Evolutionary conservation across 2,797 vertebrate species (phyloP).

Genomic region (Sebastes diaconus): DNA sequence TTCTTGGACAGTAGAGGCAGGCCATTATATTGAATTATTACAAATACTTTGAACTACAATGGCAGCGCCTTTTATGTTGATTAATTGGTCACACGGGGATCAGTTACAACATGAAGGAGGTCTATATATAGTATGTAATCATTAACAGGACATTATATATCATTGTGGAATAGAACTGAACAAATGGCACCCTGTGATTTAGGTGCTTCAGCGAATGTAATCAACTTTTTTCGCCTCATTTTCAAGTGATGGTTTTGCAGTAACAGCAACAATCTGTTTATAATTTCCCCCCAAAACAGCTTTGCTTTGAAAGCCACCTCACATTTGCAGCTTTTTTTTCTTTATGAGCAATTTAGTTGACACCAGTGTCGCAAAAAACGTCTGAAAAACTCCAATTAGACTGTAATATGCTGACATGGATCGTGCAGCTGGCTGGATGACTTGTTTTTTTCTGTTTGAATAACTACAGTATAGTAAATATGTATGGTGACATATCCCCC

Average conservation of each 20-base stretch:
- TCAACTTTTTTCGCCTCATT: constrained; percentile 12
- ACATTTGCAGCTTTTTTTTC: neutral
- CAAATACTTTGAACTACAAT: constrained; percentile 74
- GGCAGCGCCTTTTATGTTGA: constrained; percentile 63
- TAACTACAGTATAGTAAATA: constrained; percentile 47
- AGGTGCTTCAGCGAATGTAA: constrained; percentile 7
- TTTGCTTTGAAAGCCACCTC: constrained; percentile 28
- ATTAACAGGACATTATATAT: constrained; percentile 49
- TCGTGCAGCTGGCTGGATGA: constrained; percentile 33
- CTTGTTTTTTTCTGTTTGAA: constrained; percentile 41
- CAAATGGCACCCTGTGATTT: constrained; percentile 29
- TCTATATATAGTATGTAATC: constrained; percentile 67
- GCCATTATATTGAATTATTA: constrained; percentile 72
- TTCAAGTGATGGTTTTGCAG: neutral
- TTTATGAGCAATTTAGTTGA: constrained; percentile 29
- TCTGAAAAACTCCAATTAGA: constrained; percentile 33
- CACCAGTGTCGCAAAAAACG: neutral
- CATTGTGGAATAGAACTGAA: constrained; percentile 30
- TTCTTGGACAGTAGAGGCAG: constrained; percentile 74
- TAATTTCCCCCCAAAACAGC: constrained; percentile 13
- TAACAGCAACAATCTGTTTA: constrained; percentile 28
- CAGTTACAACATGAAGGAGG: constrained; percentile 60
- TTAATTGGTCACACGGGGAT: constrained; percentile 80
- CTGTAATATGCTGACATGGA: constrained; percentile 27
- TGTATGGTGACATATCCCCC: constrained; percentile 36